Base-by-base conservation (phyloP, 2,888 invertebrate genomes). In the Eupeodes latifasciatus region DNA sequence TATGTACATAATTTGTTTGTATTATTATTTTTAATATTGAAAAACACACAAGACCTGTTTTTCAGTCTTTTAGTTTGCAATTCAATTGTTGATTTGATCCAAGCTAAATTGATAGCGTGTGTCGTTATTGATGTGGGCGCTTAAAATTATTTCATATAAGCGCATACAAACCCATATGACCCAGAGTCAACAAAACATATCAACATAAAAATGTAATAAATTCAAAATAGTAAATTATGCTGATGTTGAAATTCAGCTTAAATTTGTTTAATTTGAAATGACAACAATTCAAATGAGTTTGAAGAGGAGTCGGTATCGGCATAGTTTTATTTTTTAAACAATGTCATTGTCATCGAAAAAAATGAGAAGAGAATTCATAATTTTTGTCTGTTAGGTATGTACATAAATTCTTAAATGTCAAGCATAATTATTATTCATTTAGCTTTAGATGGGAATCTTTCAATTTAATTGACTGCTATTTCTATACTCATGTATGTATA, bases 401-500 rank as follows among this genome's bases (percentile, higher is more conserved):
- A 27, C 57, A 72, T 44, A 71, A 67, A 71, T 71, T 71, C 71
- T 51, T 19, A 72, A 59, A 59, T 72, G 72, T n/a, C 72, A 59
- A 72, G 47, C 59, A 59, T 27, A 57, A 72, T 57, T 47, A 72
- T 57, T 27, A 71, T 59, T 59, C 44, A 59, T 59, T 36, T 34
- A 34, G 72, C 72, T 72, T 27, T 44, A 71, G 44, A 72, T 67
- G 67, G 53, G 44, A 19, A 71, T 79, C 79, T 55, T 62, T 61
- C 44, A 53, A 2, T 10, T 67, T 81, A 81, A 81, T 59, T 81
- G 75, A 16, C 51, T 67, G 51, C 49, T 34, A 81, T 81, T 74
- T 49, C 51, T 62, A n/a, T 51, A 27, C 53, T 27, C 0, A 27
- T 27, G 2, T 27, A 27, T 27, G 2, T 27, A 27, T 27, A 27